Evolutionary conservation across 2,113 vertebrate species (phyloP).

Genomic region (Tragelaphus imberbis): DNA sequence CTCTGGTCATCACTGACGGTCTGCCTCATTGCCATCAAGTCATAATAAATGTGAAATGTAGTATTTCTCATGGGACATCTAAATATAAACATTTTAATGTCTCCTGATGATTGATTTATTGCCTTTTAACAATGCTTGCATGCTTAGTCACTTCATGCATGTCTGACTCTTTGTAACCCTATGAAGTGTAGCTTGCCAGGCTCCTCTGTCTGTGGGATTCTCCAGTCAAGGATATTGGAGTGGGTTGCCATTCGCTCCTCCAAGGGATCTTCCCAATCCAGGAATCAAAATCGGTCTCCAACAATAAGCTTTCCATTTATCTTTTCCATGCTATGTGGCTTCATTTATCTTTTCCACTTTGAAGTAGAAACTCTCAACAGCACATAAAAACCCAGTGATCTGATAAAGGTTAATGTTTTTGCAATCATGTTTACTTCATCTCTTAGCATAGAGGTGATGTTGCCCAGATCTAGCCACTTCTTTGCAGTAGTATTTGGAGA

Average conservation of each 20-base stretch:
- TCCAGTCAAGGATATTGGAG: neutral
- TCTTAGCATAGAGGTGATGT: neutral
- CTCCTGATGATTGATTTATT: neutral
- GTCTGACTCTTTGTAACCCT: neutral
- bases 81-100: neutral
- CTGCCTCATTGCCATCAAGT: fast-evolving
- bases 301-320: neutral
- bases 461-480: neutral
- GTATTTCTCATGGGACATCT: neutral
- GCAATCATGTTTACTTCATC: neutral
- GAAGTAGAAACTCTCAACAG: neutral
- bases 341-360: neutral
- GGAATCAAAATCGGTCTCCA: neutral
- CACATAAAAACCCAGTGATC: neutral
- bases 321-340: neutral
- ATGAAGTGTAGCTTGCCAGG: neutral
- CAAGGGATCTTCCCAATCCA: neutral
- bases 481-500: neutral
- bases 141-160: neutral
- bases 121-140: neutral
- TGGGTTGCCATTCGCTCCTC: neutral
- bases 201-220: neutral
- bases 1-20: neutral
- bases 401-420: neutral
- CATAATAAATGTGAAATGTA: neutral